These are phyloP conservation scores for Misgurnus anguillicaudatus DNA, from an alignment of 2,113 vertebrate species.

Conservation along the genomic window DNA sequence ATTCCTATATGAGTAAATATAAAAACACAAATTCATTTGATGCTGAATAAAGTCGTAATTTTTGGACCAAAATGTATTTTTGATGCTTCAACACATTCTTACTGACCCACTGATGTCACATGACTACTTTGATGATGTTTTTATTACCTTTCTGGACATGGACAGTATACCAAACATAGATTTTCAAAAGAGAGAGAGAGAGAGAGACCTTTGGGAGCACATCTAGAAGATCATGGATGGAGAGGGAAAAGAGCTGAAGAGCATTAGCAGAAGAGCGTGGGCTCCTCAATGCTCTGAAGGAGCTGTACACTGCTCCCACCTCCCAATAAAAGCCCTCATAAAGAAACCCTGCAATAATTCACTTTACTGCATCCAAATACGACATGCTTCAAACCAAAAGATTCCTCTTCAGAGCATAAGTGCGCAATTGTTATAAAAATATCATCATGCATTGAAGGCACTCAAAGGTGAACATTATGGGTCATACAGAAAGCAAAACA, in stretches of 20 bases:
- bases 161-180: too few species aligned
- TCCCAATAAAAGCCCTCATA: constrained; percentile 44
- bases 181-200: too few species aligned
- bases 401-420: not conserved
- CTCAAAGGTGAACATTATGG: not conserved
- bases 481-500: not conserved
- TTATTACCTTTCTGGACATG: too few species aligned
- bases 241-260: constrained; percentile 2
- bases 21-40: too few species aligned
- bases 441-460: not conserved
- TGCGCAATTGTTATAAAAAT: not conserved
- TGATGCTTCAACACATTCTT: too few species aligned
- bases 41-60: too few species aligned
- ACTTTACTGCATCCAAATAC: not conserved
- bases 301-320: constrained; percentile 52
- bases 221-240: constrained; percentile 59
- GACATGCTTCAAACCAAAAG: constrained; percentile 1
- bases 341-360: constrained; percentile 27
- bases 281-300: constrained; percentile 59
- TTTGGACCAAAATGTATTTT: too few species aligned
- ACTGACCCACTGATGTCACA: too few species aligned
- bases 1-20: too few species aligned
- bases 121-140: too few species aligned
- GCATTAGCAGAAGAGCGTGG: constrained; percentile 39
- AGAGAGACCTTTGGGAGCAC: constrained; percentile 61